These are phyloP conservation scores for Eupeodes luniger DNA, from an alignment of 2,888 invertebrate species.

Conservation along the genomic window DNA sequence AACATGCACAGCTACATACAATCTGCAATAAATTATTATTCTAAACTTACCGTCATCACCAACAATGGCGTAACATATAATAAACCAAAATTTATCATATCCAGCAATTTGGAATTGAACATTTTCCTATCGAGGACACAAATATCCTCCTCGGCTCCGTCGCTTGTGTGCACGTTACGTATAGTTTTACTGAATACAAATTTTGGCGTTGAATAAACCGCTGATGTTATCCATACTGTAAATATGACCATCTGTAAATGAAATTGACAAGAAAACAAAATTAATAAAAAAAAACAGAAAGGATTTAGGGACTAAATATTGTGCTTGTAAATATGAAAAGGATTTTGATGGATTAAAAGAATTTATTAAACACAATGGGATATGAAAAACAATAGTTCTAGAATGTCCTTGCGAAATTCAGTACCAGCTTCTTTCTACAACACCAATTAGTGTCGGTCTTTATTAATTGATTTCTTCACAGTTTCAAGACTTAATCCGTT, in stretches of 20 bases:
- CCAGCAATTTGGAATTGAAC: constrained; percentile 91
- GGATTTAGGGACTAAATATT: neutral
- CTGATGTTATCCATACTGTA: constrained; percentile 92
- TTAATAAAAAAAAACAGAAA: neutral
- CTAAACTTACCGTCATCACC: constrained; percentile 90
- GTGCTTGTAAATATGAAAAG: neutral
- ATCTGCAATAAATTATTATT: neutral
- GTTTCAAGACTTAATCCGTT: too few relatives aligned
- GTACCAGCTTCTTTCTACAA: too few relatives aligned
- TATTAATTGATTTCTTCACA: too few relatives aligned
- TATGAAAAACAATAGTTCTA: too few relatives aligned
- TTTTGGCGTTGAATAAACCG: constrained; percentile 92
- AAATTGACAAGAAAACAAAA: constrained; percentile 1
- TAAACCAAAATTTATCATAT: constrained; percentile 92
- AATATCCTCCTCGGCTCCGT: constrained; percentile 85
- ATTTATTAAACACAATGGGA: neutral
- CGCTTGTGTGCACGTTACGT: constrained; percentile 84
- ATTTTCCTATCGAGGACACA: constrained; percentile 91
- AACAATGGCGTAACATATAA: constrained; percentile 92
- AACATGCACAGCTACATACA: neutral
- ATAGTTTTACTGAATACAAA: constrained; percentile 93
- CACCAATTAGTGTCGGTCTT: too few relatives aligned
- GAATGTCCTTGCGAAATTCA: too few relatives aligned
- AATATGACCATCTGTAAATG: constrained; percentile 88
- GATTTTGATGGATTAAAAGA: neutral